These are phyloP conservation scores for Oeneis ivallda DNA, from an alignment of 2,888 invertebrate species.

Conservation along the genomic window DNA sequence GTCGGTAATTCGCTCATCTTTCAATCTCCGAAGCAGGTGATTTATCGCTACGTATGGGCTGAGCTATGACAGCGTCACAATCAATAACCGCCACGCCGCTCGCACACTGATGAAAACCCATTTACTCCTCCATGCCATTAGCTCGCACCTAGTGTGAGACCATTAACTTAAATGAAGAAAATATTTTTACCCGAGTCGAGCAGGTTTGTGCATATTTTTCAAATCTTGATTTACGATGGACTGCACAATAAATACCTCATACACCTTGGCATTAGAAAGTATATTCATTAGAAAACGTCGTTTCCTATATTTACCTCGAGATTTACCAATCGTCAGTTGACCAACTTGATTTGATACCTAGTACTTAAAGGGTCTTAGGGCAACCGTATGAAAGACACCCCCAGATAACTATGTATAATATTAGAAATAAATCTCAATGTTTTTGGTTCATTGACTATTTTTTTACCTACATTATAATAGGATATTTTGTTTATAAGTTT, in stretches of 20 bases:
- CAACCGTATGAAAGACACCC: too few species aligned
- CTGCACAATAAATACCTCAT: neutral
- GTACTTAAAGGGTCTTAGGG: too few species aligned
- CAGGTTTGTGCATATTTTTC: neutral
- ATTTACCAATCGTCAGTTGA: neutral
- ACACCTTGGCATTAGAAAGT: too few species aligned
- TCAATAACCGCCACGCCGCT: slow-evolving; percentile 62
- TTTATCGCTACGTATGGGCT: slow-evolving; percentile 61
- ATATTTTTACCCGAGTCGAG: neutral
- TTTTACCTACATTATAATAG: too few species aligned
- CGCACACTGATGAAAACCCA: slow-evolving; percentile 59
- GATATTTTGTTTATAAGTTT: too few species aligned
- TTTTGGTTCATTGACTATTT: too few species aligned
- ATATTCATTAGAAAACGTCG: neutral
- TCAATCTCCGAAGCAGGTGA: slow-evolving; percentile 50
- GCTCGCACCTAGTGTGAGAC: slow-evolving; percentile 13
- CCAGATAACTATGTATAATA: too few species aligned
- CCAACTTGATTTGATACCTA: too few species aligned
- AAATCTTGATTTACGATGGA: neutral
- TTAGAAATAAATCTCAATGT: too few species aligned
- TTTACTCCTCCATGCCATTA: slow-evolving; percentile 46
- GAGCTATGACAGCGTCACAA: slow-evolving; percentile 70
- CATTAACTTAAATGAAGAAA: slow-evolving; percentile 6
- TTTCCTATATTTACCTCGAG: neutral
- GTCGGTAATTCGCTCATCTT: slow-evolving; percentile 43